These are phyloP conservation scores for Noctua janthe DNA, from an alignment of 2,888 invertebrate species.

Conservation along the genomic window DNA sequence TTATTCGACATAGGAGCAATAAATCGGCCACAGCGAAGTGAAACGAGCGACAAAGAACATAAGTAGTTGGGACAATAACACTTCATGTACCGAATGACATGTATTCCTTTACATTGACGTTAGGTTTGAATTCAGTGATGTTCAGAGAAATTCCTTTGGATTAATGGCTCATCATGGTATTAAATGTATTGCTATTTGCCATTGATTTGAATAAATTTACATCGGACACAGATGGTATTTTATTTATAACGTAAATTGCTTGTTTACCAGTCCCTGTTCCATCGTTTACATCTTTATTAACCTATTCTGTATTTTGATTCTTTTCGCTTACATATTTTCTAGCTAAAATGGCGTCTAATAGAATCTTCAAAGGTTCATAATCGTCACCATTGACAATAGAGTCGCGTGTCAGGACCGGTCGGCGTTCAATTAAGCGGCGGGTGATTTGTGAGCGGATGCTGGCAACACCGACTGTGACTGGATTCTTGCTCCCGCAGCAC, in stretches of 20 bases:
- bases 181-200: conserved; percentile 32
- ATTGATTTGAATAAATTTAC: conserved; percentile 46
- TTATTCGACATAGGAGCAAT: conserved; percentile 65
- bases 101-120: conserved; percentile 48
- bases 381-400: conserved; percentile 56
- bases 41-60: conserved; percentile 66
- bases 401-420: conserved; percentile 61
- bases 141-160: conserved; percentile 45
- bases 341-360: conserved; percentile 32
- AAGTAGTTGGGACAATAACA: conserved; percentile 68
- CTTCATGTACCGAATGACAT: conserved; percentile 59
- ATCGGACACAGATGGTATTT: conserved; percentile 18
- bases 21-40: conserved; percentile 66
- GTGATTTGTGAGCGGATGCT: conserved; percentile 76
- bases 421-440: conserved; percentile 64
- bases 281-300: conserved; percentile 13
- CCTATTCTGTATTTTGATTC: not conserved
- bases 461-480: conserved; percentile 61
- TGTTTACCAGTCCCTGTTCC: conserved; percentile 6
- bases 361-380: conserved; percentile 59
- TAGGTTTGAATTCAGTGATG: conserved; percentile 42
- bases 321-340: not conserved
- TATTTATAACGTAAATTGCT: conserved; percentile 24
- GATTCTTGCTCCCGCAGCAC: conserved; percentile 68
- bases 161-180: conserved; percentile 29